Base-by-base conservation (phyloP, 35 echinoderm and acorn worm species). In the Lytechinus pictus region DNA sequence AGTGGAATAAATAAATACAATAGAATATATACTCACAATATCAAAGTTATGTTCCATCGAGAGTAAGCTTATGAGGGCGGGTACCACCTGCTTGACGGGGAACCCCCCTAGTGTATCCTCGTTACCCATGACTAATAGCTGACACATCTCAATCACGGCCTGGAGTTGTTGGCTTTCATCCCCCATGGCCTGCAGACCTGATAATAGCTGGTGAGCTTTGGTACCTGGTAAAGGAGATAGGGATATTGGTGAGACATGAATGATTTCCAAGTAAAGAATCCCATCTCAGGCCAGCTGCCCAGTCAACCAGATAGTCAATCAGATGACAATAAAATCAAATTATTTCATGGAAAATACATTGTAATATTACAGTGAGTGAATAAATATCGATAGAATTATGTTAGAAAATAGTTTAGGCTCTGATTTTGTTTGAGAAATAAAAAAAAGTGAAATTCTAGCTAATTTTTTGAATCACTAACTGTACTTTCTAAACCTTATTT, bases 11-110 rank as follows among this genome's bases (percentile, higher is more conserved):
- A 44, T 44, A 44, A 44, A 44, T 44, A 44, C 33, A 44, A 44
- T 44, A 44, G 1, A 44, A 44, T 44, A 44, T 44, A 8, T 79
- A 96, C 98, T 96, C 95, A 99, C 98, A n/a, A 99, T 99, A 88
- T 99, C 98, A 99, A 99, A 99, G 94, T 99, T 99, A 61, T 99
- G 97, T 89, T 99, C 98, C 98, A 99, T 98, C 28, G 95, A 94
- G 5, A 99, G 92, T 16, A 99, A 97, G 8, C 71, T 99, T 54
- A 97, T 99, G 44, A 99, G 95, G 55, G 98, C 98, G 33, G 98
- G 98, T 10, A 99, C 98, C 13, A 97, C 98, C 95, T 99, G 98
- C 86, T 99, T 99, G 94, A 99, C 97, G 9, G 98, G 98, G 94
- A 99, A 99, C 60, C 98, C 98, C 90, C 98, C 98, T 13, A 99